Evolutionary conservation across 2,113 vertebrate species (phyloP).

Genomic region (Pituophis catenifer): DNA sequence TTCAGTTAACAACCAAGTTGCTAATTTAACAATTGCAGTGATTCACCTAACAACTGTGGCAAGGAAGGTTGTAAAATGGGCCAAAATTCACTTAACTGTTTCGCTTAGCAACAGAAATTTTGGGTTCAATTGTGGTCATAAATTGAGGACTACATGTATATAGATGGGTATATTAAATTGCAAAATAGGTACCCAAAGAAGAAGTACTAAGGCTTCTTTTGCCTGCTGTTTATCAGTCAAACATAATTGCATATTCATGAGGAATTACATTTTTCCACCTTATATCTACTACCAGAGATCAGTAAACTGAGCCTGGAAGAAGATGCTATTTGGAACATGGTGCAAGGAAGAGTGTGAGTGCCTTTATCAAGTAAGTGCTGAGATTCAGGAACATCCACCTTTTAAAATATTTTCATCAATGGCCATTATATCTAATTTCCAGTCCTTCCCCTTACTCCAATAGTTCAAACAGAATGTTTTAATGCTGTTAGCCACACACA

Average conservation of each 20-base stretch:
- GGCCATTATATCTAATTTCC: neutral
- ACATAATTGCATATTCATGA: neutral
- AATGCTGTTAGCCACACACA: conserved; percentile 61
- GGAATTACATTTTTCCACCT: neutral
- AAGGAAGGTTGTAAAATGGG: neutral
- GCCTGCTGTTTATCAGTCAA: neutral
- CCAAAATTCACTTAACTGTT: neutral
- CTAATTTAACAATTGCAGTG: neutral
- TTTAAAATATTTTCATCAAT: neutral
- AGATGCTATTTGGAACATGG: neutral
- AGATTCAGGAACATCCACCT: neutral
- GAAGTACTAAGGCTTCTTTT: neutral
- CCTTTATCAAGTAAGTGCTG: neutral
- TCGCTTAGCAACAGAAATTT: neutral
- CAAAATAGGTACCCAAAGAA: neutral
- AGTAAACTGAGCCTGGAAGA: neutral
- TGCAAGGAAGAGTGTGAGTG: neutral
- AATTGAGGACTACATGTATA: neutral
- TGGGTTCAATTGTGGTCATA: neutral
- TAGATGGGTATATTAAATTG: neutral
- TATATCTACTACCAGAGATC: conserved; percentile 22
- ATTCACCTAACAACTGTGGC: neutral
- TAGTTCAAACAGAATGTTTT: neutral
- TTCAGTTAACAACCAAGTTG: neutral
- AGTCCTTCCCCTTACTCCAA: neutral